Evolutionary conservation across 1,140 invertebrate species (phyloP).

Genomic region (Drosophila punjabiensis): DNA sequence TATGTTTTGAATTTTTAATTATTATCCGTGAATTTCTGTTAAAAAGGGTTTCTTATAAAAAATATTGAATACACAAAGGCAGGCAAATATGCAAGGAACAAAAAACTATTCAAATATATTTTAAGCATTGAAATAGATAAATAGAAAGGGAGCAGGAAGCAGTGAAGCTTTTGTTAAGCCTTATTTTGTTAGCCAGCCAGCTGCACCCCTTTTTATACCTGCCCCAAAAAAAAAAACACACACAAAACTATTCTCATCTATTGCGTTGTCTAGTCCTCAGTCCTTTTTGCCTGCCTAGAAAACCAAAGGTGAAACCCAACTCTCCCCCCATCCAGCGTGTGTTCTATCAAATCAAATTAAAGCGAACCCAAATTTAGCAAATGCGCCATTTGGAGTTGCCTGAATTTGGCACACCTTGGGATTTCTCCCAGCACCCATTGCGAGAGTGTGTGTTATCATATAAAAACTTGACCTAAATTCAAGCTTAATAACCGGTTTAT

Average conservation of each 20-base stretch:
- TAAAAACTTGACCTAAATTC: slow-evolving; percentile 77
- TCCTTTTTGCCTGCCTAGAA: slow-evolving; percentile 31
- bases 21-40: not conserved
- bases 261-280: slow-evolving; percentile 14
- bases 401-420: slow-evolving; percentile 39
- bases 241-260: slow-evolving; percentile 21
- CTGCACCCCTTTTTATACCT: slow-evolving; percentile 53
- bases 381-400: slow-evolving; percentile 67
- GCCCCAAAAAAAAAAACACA: not conserved
- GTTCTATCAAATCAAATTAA: slow-evolving; percentile 31
- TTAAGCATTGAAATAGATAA: not conserved
- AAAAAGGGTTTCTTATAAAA: not conserved
- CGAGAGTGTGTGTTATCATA: slow-evolving; percentile 61
- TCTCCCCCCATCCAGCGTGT: slow-evolving; percentile 3
- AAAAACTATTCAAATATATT: slow-evolving; percentile 12
- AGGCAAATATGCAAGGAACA: not conserved
- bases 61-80: not conserved
- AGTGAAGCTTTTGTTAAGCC: slow-evolving; percentile 3
- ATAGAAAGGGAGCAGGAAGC: not conserved
- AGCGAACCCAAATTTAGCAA: slow-evolving; percentile 54
- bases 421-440: slow-evolving; percentile 25
- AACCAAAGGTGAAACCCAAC: slow-evolving; percentile 18
- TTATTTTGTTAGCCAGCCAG: slow-evolving; percentile 13
- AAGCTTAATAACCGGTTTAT: slow-evolving; percentile 69
- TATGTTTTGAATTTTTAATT: not conserved